phyloP scores from a whole-genome alignment of 1,140 invertebrate species.

The Bombus polaris region DNA sequence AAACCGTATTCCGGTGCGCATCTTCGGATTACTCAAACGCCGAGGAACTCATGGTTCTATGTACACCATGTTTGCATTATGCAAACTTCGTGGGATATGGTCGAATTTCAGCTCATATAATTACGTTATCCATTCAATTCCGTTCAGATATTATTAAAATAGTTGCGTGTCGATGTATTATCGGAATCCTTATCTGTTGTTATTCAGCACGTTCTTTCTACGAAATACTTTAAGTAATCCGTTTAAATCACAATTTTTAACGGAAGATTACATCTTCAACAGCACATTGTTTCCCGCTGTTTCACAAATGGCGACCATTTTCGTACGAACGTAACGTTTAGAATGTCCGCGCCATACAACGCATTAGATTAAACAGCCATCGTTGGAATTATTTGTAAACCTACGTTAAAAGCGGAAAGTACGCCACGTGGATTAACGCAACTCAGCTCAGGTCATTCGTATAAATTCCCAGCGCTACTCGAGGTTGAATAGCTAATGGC shows the following conservation, averaged over 20 bases:
- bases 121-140: slow-evolving; percentile 49
- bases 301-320: neutral
- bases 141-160: slow-evolving; percentile 48
- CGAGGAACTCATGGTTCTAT: neutral
- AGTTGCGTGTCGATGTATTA: slow-evolving; percentile 50
- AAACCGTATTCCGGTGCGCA: neutral
- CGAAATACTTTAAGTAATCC: neutral
- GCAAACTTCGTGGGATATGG: slow-evolving; percentile 36
- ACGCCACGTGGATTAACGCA: neutral
- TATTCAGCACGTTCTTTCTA: neutral
- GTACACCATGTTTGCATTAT: neutral
- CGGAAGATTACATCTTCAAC: neutral
- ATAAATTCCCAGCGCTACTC: neutral
- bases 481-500: neutral
- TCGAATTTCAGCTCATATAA: slow-evolving; percentile 38
- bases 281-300: neutral
- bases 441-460: neutral
- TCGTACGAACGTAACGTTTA: neutral
- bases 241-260: neutral
- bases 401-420: neutral
- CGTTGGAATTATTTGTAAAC: slow-evolving; percentile 2
- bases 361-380: neutral
- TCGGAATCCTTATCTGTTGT: slow-evolving; percentile 7
- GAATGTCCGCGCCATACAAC: too few relatives aligned
- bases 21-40: neutral